These are phyloP conservation scores for Sarcoramphus papa DNA, from an alignment of 2,797 vertebrate species.

Conservation along the genomic window DNA sequence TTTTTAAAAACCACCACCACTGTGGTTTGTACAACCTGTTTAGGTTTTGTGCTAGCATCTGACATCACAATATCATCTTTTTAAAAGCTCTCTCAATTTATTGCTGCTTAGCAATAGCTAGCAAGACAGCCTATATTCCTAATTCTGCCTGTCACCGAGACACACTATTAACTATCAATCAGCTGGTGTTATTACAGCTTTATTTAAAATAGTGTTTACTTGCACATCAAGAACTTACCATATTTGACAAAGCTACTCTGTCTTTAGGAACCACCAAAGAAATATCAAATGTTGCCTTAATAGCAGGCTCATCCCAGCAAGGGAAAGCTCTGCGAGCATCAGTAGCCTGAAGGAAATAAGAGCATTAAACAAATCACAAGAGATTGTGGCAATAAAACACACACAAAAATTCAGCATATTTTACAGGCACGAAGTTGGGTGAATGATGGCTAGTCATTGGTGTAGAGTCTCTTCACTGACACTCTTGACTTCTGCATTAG, in stretches of 20 bases:
- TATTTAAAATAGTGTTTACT: background rate
- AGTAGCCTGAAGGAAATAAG: slow-evolving; percentile 82
- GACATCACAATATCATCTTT: background rate
- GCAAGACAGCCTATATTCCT: background rate
- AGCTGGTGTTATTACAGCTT: background rate
- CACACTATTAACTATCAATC: background rate
- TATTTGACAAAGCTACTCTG: slow-evolving; percentile 97
- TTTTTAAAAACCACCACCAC: background rate
- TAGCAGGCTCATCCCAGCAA: slow-evolving; percentile 98
- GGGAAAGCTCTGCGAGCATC: slow-evolving; percentile 97
- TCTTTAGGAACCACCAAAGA: slow-evolving; percentile 95
- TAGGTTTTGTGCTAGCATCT: background rate
- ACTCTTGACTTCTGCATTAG: background rate
- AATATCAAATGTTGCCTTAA: slow-evolving; percentile 98
- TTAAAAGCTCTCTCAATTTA: background rate
- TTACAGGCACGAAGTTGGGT: background rate
- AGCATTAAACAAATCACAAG: background rate
- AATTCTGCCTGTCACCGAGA: background rate
- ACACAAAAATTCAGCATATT: background rate
- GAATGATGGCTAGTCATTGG: background rate
- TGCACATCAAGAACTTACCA: slow-evolving; percentile 77
- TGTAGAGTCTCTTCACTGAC: background rate
- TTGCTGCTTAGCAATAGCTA: background rate
- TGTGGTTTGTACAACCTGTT: background rate
- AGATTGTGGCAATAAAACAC: background rate